Evolutionary conservation across 2,888 invertebrate genomes (phyloP).

Genomic region (Drosophila ezoana): DNA sequence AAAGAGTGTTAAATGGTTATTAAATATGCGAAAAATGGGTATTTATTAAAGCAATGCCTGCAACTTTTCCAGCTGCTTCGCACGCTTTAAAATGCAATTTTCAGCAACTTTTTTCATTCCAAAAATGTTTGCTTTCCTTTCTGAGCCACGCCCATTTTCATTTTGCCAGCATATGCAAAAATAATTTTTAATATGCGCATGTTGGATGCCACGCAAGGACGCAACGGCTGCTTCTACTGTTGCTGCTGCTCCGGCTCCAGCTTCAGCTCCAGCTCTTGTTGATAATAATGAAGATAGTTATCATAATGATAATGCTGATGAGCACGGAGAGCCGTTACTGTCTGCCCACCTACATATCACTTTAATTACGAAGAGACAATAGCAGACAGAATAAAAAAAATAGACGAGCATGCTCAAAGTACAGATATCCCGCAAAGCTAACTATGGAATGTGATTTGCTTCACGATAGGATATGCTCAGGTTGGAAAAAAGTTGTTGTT

Average conservation of each 20-base stretch:
- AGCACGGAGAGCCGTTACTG: slow-evolving; percentile 33
- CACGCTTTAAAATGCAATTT: slow-evolving; percentile 58
- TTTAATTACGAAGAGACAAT: slow-evolving; percentile 64
- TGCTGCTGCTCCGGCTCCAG: slow-evolving; percentile 11
- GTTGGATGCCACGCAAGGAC: slow-evolving; percentile 43
- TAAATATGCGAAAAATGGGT: slow-evolving; percentile 16
- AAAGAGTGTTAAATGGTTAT: slow-evolving; percentile 44
- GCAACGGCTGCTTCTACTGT: slow-evolving; percentile 8
- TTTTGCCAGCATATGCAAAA: slow-evolving; percentile 55
- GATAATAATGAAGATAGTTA: slow-evolving; percentile 32
- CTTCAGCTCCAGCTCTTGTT: slow-evolving; percentile 7
- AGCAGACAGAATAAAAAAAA: slow-evolving; percentile 10
- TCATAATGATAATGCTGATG: slow-evolving; percentile 45
- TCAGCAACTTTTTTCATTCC: slow-evolving; percentile 68
- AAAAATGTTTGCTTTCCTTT: slow-evolving; percentile 12
- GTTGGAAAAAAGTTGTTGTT: too few species aligned
- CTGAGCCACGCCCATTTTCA: slow-evolving; percentile 44
- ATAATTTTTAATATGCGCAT: slow-evolving; percentile 75
- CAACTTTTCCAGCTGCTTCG: background rate
- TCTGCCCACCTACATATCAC: slow-evolving; percentile 67
- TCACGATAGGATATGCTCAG: too few species aligned
- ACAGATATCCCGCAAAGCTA: slow-evolving; percentile 5
- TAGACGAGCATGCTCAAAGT: background rate
- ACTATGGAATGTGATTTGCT: background rate
- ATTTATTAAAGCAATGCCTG: slow-evolving; percentile 40